Conservation (phyloP, 2,888 invertebrate genomes). For the Lasioglossum vierecki region DNA sequence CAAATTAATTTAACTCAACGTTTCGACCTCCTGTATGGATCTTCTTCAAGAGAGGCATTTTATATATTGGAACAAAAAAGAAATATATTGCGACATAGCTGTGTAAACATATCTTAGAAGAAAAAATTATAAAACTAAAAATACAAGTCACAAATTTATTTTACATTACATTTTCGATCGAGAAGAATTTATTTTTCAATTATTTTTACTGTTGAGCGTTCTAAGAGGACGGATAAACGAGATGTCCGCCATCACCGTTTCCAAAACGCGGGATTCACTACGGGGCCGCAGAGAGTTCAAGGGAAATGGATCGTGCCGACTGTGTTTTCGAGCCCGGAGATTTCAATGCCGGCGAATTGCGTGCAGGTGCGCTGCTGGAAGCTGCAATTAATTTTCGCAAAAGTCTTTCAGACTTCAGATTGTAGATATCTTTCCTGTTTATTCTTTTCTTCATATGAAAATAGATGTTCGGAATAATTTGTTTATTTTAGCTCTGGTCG, state of each 20-base stretch:
- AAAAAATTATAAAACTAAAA: too few species aligned
- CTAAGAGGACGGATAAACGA: background rate
- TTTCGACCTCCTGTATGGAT: too few species aligned
- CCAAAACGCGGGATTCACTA: background rate
- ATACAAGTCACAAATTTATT: too few species aligned
- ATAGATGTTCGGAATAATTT: background rate
- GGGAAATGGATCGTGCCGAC: background rate
- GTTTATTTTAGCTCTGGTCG: background rate
- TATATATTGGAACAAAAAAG: too few species aligned
- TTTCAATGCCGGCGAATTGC: background rate
- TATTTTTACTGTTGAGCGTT: background rate
- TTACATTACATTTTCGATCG: too few species aligned
- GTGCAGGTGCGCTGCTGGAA: background rate
- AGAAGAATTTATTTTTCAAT: too few species aligned
- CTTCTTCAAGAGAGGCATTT: too few species aligned
- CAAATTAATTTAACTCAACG: too few species aligned
- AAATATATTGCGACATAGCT: too few species aligned
- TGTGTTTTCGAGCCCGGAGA: background rate
- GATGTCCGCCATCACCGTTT: background rate
- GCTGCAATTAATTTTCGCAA: background rate
- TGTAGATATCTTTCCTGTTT: background rate
- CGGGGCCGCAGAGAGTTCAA: background rate
- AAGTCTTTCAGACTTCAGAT: background rate
- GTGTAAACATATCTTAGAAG: too few species aligned
- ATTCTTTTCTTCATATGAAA: background rate